These are phyloP conservation scores for Psittacula echo DNA, from an alignment of 2,797 vertebrate genomes.

Conservation along the genomic window DNA sequence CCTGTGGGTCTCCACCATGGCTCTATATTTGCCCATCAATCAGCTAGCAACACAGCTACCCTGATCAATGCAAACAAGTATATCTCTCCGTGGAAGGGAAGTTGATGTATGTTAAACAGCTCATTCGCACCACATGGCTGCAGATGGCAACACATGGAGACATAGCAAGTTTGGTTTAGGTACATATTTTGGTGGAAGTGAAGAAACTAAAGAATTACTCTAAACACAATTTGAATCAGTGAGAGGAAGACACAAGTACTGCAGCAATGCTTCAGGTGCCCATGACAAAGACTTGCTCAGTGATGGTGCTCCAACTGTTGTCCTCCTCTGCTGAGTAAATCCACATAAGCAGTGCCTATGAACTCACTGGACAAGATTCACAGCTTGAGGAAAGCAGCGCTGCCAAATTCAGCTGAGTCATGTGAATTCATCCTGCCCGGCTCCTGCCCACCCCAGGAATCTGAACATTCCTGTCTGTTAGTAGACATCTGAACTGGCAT, in stretches of 20 bases:
- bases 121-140: neutral
- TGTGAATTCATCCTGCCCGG: neutral
- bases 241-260: neutral
- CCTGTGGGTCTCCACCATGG: accelerated
- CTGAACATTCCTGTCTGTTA: neutral
- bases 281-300: neutral
- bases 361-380: neutral
- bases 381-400: neutral
- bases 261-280: neutral
- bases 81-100: neutral
- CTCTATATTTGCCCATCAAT: neutral
- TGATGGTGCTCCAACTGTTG: neutral
- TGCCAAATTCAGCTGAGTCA: slow-evolving; percentile 43
- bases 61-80: neutral
- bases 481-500: neutral
- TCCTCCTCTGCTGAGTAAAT: neutral
- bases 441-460: slow-evolving; percentile 48
- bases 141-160: neutral
- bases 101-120: accelerated
- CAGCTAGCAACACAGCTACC: neutral
- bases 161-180: neutral
- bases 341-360: neutral
- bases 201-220: neutral
- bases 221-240: accelerated
- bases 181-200: neutral